A percentile compares a stretch with the other conserved stretches of the same genome.
These are phyloP conservation scores for Polydrusus cervinus DNA, from an alignment of 2,888 invertebrate species.

Conservation along the genomic window DNA sequence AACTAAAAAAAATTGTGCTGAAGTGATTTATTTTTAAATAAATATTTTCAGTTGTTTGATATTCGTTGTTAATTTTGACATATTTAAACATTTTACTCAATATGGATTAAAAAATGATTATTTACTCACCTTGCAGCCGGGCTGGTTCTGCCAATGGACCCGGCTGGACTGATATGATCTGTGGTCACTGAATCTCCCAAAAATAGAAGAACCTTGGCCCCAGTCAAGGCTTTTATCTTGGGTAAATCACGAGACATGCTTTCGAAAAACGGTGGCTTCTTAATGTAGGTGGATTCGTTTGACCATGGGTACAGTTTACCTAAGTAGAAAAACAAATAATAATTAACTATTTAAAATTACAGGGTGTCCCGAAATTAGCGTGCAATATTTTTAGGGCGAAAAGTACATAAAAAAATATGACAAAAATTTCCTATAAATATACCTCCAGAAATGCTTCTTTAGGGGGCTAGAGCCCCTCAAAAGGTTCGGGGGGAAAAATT, in stretches of 20 bases:
- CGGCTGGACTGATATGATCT: slow-evolving; percentile 99
- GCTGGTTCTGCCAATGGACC: slow-evolving; percentile 95
- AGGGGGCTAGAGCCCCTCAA: too few species aligned
- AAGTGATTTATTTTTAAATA: too few species aligned
- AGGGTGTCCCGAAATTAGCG: too few species aligned
- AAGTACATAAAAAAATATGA: too few species aligned
- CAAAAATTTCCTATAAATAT: too few species aligned
- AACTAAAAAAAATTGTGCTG: too few species aligned
- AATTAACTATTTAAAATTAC: not conserved
- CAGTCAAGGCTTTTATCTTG: slow-evolving; percentile 75
- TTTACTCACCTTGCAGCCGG: slow-evolving; percentile 81
- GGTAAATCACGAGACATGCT: slow-evolving; percentile 77
- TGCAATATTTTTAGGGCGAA: too few species aligned
- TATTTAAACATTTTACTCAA: too few species aligned
- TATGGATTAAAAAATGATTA: not conserved
- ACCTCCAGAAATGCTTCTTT: too few species aligned
- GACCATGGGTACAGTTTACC: slow-evolving; percentile 94
- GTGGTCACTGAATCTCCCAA: slow-evolving; percentile 98
- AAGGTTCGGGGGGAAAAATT: too few species aligned
- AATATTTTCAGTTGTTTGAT: too few species aligned
- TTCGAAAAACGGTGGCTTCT: slow-evolving; percentile 96
- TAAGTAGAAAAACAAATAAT: slow-evolving; percentile 3
- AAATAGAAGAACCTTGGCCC: slow-evolving; percentile 88
- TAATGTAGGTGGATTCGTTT: slow-evolving; percentile 92
- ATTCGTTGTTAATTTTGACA: too few species aligned